A percentile compares a stretch with the other conserved stretches of the same genome.
These are phyloP conservation scores for Kuschelorhynchus macadamiae DNA, from an alignment of 2,888 invertebrate genomes.

Conservation along the genomic window DNA sequence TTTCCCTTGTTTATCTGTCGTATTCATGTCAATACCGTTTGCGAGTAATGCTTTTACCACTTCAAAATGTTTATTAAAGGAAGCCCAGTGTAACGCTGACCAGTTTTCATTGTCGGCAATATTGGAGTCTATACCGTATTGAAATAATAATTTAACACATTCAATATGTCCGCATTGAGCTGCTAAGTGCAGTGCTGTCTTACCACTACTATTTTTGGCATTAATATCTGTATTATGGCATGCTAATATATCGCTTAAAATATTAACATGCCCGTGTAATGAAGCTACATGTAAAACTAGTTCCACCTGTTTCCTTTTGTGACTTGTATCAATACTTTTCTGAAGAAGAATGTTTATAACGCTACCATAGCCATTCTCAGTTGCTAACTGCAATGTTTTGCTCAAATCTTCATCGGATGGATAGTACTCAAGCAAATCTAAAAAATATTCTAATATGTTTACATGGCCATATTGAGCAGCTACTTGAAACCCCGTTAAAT, in stretches of 20 bases:
- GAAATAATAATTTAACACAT: neutral
- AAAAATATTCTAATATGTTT: neutral
- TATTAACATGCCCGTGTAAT: constrained; percentile 65
- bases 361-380: neutral
- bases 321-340: neutral
- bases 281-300: neutral
- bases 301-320: neutral
- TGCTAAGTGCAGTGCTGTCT: constrained; percentile 15
- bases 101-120: neutral
- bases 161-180: neutral
- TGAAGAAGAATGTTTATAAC: neutral
- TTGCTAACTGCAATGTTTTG: neutral
- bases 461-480: constrained; percentile 2
- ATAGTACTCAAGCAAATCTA: neutral
- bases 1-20: neutral
- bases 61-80: neutral
- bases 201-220: neutral
- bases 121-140: neutral
- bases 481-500: neutral
- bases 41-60: neutral
- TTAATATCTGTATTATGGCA: constrained; percentile 30
- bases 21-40: neutral
- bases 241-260: constrained; percentile 64
- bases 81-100: constrained; percentile 10
- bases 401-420: neutral